Base-by-base conservation (phyloP, 1,140 invertebrate genomes). In the Cyclina sinensis region DNA sequence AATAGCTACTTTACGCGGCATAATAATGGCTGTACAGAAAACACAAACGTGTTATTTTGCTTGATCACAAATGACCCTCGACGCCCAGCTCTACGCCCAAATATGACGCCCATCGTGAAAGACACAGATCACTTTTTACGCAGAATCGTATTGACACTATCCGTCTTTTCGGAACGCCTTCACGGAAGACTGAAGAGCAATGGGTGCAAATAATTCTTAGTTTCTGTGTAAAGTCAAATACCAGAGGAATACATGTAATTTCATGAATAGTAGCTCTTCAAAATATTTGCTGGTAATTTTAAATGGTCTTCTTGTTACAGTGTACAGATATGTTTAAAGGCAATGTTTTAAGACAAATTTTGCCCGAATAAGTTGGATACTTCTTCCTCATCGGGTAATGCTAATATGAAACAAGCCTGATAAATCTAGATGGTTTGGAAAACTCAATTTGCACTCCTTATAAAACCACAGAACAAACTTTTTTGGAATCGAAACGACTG, bases 11-110 rank as follows among this genome's bases (percentile, higher is more conserved):
- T 84, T 84, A 16, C 24, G 46, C 48, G 82, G 48, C 57, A 54
- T 84, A 84, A 84, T 84, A 27, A 84, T 54, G 24, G n/a, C 46
- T 51, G 48, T 84, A 27, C n/a, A 51, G 39, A 84, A 84, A 73
- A 54, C 30, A 73, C 48, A 14, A 70, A 39, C 82, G 46, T 84
- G 48, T 84, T 73, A 73, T 84, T 73, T 54, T 46, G 68, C 35
- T 65, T 74, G 4, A 35, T 43, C 37, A 73, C 59, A 84, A 73
- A 73, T 51, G 65, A 84, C 65, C 46, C 12, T 73, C 24, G 11
- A 21, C 82, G 82, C 82, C 65, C 48, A 43, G 54, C 21, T 27
- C 4, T 35, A 48, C 82, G 82, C 82, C 82, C 27, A 51, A 27
- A 24, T 74, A 43, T 43, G 79, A 54, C 59, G 54, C 79, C 74